These are phyloP conservation scores for Periplaneta americana DNA, from an alignment of 1,140 invertebrate species.

Conservation along the genomic window DNA sequence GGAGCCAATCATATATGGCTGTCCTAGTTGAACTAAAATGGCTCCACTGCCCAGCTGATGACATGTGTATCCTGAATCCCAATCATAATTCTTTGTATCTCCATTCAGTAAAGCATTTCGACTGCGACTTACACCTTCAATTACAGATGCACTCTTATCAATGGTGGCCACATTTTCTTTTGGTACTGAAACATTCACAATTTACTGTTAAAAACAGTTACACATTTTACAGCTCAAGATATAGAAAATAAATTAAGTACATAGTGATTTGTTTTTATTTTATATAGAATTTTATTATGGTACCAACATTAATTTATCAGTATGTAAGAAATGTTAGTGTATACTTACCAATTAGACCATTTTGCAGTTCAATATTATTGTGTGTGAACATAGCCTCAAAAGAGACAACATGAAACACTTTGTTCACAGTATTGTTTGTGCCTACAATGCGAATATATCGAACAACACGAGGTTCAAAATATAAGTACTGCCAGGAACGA, in stretches of 20 bases:
- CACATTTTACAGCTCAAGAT: neutral
- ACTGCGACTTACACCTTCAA: constrained; percentile 88
- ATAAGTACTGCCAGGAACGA: constrained; percentile 93
- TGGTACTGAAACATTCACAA: constrained; percentile 54
- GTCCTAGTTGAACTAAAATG: constrained; percentile 92
- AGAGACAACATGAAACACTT: constrained; percentile 90
- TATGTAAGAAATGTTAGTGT: neutral
- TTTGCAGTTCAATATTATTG: constrained; percentile 64
- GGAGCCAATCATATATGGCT: constrained; percentile 90
- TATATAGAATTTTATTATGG: neutral
- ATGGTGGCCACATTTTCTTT: constrained; percentile 89
- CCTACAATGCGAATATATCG: constrained; percentile 86
- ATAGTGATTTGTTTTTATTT: neutral
- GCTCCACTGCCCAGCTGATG: constrained; percentile 95
- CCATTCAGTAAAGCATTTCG: constrained; percentile 96
- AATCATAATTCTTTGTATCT: constrained; percentile 91
- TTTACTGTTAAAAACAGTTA: neutral
- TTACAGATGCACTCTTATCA: constrained; percentile 81
- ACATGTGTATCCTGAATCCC: constrained; percentile 98
- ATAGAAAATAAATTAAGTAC: neutral
- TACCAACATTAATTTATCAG: neutral
- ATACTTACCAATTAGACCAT: constrained; percentile 52
- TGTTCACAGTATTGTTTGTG: constrained; percentile 93
- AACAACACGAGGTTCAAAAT: constrained; percentile 86
- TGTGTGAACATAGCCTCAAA: constrained; percentile 85